phyloP scores from a whole-genome alignment of 2,888 invertebrate species.

The Cosmorhoe ocellata region DNA sequence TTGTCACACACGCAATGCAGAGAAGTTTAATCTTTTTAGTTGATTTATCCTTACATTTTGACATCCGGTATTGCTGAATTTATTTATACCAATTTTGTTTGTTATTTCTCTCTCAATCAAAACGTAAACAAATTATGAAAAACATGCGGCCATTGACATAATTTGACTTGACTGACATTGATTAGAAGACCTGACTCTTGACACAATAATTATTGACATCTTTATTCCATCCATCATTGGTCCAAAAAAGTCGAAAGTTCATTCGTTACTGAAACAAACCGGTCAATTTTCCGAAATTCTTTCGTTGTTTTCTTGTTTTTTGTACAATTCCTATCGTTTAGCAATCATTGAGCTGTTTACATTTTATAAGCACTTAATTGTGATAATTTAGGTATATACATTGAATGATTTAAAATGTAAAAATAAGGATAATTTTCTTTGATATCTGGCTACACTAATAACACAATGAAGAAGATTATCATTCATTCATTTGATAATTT shows the following conservation, averaged over 20 bases:
- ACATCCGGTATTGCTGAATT: background rate
- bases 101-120: background rate
- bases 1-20: background rate
- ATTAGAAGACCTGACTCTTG: background rate
- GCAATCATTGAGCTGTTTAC: too few relatives aligned
- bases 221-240: background rate
- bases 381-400: too few relatives aligned
- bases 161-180: slow-evolving; percentile 5
- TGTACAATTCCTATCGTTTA: too few relatives aligned
- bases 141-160: slow-evolving; percentile 56
- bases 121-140: slow-evolving; percentile 56
- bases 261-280: background rate
- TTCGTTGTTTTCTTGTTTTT: background rate
- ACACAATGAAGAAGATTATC: background rate
- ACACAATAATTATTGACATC: too few relatives aligned
- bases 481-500: slow-evolving; percentile 5
- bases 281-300: slow-evolving; percentile 2
- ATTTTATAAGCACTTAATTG: too few relatives aligned
- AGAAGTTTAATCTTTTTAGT: background rate
- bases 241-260: too few relatives aligned
- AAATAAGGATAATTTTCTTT: too few relatives aligned
- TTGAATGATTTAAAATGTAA: too few relatives aligned
- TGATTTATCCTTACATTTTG: background rate
- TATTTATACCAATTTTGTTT: too few relatives aligned
- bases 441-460: background rate